Percentiles rank a stretch among this genome's conserved stretches.
phyloP scores from a whole-genome alignment of 2,888 invertebrate species.

The Caenorhabditis zanzibari region DNA sequence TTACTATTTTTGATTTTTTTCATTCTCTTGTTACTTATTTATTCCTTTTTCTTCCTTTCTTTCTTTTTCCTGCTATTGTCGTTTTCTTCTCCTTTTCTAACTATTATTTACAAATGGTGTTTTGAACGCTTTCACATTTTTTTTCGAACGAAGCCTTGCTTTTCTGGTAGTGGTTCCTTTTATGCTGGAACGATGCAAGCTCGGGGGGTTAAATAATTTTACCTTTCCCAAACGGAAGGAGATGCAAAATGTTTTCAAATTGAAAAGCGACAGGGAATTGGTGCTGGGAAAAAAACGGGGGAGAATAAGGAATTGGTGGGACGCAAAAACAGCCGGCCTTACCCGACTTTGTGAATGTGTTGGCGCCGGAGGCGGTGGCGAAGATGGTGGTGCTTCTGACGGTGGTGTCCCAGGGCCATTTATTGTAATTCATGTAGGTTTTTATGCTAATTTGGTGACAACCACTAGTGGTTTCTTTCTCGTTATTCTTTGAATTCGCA shows the following conservation, averaged over 20 bases:
- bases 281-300: constrained; percentile 14
- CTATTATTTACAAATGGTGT: constrained; percentile 63
- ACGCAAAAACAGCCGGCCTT: not conserved
- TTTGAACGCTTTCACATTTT: constrained; percentile 56
- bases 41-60: constrained; percentile 24
- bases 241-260: constrained; percentile 37
- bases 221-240: constrained; percentile 14
- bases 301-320: not conserved
- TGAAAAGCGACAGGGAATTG: constrained; percentile 22
- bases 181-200: not conserved
- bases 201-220: constrained; percentile 1
- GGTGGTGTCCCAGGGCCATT: not conserved
- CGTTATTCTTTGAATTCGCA: not conserved
- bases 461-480: constrained; percentile 22
- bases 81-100: constrained; percentile 32
- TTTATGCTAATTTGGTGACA: constrained; percentile 38
- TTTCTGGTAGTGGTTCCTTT: constrained; percentile 6
- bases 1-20: constrained; percentile 22
- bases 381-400: not conserved
- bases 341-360: not conserved
- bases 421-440: constrained; percentile 21
- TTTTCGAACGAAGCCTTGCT: constrained; percentile 6
- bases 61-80: constrained; percentile 9
- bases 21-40: constrained; percentile 21
- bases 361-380: not conserved